These are phyloP conservation scores for Hyphantria cunea DNA, from an alignment of 1,140 invertebrate genomes.

Conservation along the genomic window DNA sequence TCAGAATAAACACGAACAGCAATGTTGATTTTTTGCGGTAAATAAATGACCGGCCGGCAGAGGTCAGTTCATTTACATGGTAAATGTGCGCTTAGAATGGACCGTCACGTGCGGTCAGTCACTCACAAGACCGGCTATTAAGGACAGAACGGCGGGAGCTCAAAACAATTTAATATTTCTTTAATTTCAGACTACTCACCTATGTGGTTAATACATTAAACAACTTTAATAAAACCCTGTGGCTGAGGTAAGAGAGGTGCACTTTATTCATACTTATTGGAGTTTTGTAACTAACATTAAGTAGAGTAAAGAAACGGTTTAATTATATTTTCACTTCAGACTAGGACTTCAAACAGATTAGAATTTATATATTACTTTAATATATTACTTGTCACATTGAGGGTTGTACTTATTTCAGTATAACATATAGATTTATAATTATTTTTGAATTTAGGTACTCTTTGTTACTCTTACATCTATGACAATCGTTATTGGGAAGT, in stretches of 20 bases:
- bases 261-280: not conserved
- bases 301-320: too few species aligned
- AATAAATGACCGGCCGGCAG: slow-evolving; percentile 64
- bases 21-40: slow-evolving; percentile 64
- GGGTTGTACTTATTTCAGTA: too few species aligned
- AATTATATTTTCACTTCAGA: too few species aligned
- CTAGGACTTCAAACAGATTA: too few species aligned
- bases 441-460: too few species aligned
- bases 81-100: slow-evolving; percentile 75
- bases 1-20: slow-evolving; percentile 55
- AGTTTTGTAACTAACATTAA: too few species aligned
- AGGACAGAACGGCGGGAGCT: slow-evolving; percentile 28
- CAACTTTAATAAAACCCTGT: slow-evolving; percentile 8
- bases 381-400: too few species aligned
- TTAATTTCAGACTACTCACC: not conserved
- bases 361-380: too few species aligned
- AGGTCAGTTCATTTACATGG: slow-evolving; percentile 72
- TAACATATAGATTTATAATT: too few species aligned
- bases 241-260: not conserved
- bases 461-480: too few species aligned
- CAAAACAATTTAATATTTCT: slow-evolving; percentile 17
- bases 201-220: not conserved
- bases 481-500: too few species aligned
- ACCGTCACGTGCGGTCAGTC: slow-evolving; percentile 59
- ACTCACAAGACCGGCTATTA: slow-evolving; percentile 53